A percentile compares a stretch with the other conserved stretches of the same genome.
These are phyloP conservation scores for Myripristis jacobus DNA, from an alignment of 2,797 vertebrate species.

Conservation along the genomic window DNA sequence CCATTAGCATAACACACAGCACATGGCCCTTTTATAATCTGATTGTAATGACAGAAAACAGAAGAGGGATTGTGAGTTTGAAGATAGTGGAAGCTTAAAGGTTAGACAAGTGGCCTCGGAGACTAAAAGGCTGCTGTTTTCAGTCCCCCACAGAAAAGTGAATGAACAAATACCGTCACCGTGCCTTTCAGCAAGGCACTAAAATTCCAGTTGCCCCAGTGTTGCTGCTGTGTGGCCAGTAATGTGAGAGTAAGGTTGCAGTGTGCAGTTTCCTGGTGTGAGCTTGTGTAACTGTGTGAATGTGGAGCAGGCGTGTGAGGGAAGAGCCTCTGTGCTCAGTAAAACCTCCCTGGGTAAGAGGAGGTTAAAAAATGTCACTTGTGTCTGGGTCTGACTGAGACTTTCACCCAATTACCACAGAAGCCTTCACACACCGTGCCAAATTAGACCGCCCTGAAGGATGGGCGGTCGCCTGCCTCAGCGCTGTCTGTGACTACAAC, in stretches of 20 bases:
- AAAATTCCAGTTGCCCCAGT: constrained; percentile 5
- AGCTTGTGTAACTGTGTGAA: constrained; percentile 26
- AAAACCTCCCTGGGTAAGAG: constrained; percentile 24
- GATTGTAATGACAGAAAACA: too few species aligned
- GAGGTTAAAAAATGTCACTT: constrained; percentile 34
- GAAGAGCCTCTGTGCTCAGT: background rate
- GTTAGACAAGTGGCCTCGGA: background rate
- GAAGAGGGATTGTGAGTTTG: background rate
- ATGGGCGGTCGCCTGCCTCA: constrained; percentile 22
- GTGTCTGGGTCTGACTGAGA: constrained; percentile 26
- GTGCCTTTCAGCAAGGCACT: constrained; percentile 31
- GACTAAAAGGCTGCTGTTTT: constrained; percentile 14
- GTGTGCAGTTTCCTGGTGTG: constrained; percentile 10
- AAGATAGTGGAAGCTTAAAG: constrained; percentile 3
- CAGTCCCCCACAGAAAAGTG: constrained; percentile 10
- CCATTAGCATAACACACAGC: background rate
- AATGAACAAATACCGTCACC: constrained; percentile 23
- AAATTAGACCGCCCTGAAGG: constrained; percentile 74
- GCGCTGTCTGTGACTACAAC: constrained; percentile 30
- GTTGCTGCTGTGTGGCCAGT: constrained; percentile 15
- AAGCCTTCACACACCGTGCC: constrained; percentile 42
- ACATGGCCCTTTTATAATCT: too few species aligned
- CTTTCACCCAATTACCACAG: constrained; percentile 50
- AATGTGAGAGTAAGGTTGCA: background rate
- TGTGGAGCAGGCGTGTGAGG: constrained; percentile 20